phyloP scores from a whole-genome alignment of 2,797 vertebrate species.

The Thamnophis elegans region DNA sequence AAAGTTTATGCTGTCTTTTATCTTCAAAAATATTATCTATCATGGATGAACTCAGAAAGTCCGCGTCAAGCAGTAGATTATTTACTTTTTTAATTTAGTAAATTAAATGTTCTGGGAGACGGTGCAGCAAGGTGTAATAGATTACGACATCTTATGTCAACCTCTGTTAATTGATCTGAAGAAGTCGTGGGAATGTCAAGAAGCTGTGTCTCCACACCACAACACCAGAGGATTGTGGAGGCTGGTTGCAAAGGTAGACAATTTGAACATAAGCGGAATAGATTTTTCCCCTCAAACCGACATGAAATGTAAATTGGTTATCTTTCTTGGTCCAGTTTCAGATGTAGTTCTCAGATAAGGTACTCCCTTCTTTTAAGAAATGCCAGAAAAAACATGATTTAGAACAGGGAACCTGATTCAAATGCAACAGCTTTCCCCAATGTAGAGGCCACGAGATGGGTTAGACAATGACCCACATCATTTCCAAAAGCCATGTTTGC shows the following conservation, averaged over 20 bases:
- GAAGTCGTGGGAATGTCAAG: not conserved
- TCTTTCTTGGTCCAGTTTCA: not conserved
- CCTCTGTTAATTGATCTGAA: not conserved
- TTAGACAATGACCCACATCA: not conserved
- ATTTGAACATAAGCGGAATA: not conserved
- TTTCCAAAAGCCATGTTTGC: not conserved
- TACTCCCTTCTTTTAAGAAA: not conserved
- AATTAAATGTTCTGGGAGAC: not conserved
- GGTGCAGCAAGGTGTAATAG: not conserved
- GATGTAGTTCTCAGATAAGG: not conserved
- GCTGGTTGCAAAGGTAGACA: not conserved
- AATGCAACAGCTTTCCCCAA: not conserved
- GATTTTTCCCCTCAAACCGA: not conserved
- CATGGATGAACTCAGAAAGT: not conserved
- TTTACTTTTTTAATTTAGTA: not conserved
- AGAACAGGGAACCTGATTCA: not conserved
- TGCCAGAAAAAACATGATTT: not conserved
- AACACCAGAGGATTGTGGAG: not conserved
- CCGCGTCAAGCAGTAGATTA: not conserved
- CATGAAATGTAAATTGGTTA: not conserved
- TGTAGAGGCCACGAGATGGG: not conserved
- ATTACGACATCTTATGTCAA: not conserved
- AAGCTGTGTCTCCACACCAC: not conserved
- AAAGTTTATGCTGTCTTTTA: not conserved
- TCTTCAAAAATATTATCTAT: not conserved